Conservation (phyloP, 2,113 vertebrate genomes). For the Rhizomys pruinosus region DNA sequence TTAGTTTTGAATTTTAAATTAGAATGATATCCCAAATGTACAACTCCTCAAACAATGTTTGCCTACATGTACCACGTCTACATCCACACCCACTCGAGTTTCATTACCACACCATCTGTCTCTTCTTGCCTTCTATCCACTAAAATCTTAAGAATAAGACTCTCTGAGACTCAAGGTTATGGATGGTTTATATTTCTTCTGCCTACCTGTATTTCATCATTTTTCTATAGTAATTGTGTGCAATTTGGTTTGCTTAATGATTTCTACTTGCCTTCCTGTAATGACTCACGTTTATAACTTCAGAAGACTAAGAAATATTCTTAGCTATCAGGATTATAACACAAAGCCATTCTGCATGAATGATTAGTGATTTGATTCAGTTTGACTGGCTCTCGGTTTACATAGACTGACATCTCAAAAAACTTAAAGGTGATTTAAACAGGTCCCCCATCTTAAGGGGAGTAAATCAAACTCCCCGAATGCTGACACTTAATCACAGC, state of each 20-base stretch:
- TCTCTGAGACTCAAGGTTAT: background rate
- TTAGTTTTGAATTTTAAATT: conserved; percentile 39
- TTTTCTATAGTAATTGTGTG: conserved; percentile 3
- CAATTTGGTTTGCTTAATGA: conserved; percentile 29
- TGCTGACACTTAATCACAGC: background rate
- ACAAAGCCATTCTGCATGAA: conserved; percentile 37
- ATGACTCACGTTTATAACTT: conserved; percentile 57
- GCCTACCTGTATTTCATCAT: conserved; percentile 11
- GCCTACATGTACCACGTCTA: background rate
- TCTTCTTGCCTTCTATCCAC: background rate
- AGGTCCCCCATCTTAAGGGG: conserved; percentile 25
- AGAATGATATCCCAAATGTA: background rate
- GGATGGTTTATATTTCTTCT: conserved; percentile 39
- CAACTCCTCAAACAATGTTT: background rate
- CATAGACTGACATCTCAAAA: conserved; percentile 20
- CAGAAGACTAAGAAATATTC: conserved; percentile 37
- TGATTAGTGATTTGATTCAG: conserved; percentile 53
- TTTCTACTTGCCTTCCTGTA: conserved; percentile 19
- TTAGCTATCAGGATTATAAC: conserved; percentile 47
- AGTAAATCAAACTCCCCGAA: conserved; percentile 56
- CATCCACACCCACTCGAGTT: too few relatives aligned
- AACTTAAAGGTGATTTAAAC: conserved; percentile 33
- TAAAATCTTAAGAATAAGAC: conserved; percentile 2
- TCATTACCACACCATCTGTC: background rate
- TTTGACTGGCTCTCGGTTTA: conserved; percentile 62